Base-by-base conservation (phyloP, 2,888 invertebrate genomes). In the Ochropleura plecta region DNA sequence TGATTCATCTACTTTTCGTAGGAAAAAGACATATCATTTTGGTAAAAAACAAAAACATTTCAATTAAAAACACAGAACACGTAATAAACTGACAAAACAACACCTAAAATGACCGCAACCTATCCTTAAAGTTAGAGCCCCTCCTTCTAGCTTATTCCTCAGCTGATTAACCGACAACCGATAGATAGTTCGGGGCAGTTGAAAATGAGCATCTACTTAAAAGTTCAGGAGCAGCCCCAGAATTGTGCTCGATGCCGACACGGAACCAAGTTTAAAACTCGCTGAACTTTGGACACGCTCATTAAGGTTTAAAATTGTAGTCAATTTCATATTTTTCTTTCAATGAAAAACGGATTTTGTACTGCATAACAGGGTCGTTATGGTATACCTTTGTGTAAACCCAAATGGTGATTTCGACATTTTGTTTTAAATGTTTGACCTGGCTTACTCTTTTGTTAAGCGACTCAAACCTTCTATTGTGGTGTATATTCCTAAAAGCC, bases 201-300 rank as follows among this genome's bases (percentile, higher is more conserved):
- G 83, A 88, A 90, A 91, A 91, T 89, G 86, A 89, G 87, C 86
- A 89, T 86, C 89, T 87, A 88, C 88, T 91, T 88, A 88, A 86
- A 88, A 87, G 85, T 87, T 87, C 78, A 65, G 67, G 73, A 73
- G 51, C 72, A 71, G n/a, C 64, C 85, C 68, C 70, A 30, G 70
- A 69, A 66, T 79, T 77, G 73, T 65, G 64, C 51, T 73, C 76
- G 64, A 76, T 64, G 66, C 70, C 30, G 66, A 81, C 88, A 75
- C 40, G 76, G 88, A 87, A 49, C 66, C 65, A 81, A 76, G 82
- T 76, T 76, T 73, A 9, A 66, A 74, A 77, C 63, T 70, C 62
- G 5, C 30, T 9, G 14, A 60, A 75, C 51, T 82, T 72, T 85
- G 83, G 78, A 85, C 67, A 67, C 48, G 76, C 60, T 64, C 46